Evolutionary conservation across 2,113 vertebrate genomes (phyloP).

Genomic region (Ceratotherium simum): DNA sequence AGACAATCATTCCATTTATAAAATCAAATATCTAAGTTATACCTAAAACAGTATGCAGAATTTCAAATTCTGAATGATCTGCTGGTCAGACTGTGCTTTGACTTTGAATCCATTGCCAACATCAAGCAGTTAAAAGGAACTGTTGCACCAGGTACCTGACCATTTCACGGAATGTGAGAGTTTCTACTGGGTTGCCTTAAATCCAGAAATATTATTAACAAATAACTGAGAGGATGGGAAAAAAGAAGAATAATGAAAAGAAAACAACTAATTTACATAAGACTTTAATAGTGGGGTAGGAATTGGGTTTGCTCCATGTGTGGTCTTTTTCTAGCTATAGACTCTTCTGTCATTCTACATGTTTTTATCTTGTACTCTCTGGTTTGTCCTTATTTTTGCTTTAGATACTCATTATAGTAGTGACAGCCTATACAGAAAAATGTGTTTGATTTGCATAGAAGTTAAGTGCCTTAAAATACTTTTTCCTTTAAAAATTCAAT

Average conservation of each 20-base stretch:
- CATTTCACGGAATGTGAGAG: not conserved
- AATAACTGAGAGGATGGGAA: not conserved
- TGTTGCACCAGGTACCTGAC: not conserved
- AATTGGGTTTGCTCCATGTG: not conserved
- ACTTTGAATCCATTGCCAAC: slow-evolving; percentile 2
- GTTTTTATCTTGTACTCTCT: slow-evolving; percentile 36
- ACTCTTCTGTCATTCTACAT: slow-evolving; percentile 11
- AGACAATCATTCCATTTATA: not conserved
- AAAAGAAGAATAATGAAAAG: not conserved
- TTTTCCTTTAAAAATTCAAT: slow-evolving; percentile 67
- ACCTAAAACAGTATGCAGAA: not conserved
- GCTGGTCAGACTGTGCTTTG: not conserved
- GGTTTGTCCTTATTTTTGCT: slow-evolving; percentile 60
- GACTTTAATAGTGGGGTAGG: not conserved
- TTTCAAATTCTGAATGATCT: slow-evolving; percentile 8
- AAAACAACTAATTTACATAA: not conserved
- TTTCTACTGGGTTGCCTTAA: not conserved
- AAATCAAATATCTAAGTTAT: not conserved
- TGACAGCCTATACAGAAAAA: slow-evolving; percentile 41
- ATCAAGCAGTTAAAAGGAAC: slow-evolving; percentile 16
- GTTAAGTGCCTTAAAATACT: slow-evolving; percentile 65
- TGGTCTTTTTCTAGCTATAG: not conserved
- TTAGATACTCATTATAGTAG: slow-evolving; percentile 53
- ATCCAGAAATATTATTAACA: slow-evolving; percentile 30
- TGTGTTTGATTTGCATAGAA: slow-evolving; percentile 56